Evolutionary conservation across 2,888 invertebrate genomes (phyloP), one percentile per base, ranked within the genome.

Genomic region (Heteromurus nitidus): DNA sequence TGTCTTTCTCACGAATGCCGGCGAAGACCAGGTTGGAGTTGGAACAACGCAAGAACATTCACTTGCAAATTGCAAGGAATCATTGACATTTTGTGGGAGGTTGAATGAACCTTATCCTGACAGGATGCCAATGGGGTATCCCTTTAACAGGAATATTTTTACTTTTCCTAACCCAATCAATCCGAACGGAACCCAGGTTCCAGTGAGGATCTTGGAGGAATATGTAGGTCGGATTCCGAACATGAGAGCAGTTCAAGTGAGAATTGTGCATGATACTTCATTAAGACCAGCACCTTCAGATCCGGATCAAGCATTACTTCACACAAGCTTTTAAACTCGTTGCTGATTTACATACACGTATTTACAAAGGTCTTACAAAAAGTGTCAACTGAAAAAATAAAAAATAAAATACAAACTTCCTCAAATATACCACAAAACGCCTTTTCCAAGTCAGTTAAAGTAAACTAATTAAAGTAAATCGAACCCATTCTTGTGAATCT

Each of bases 81-180:
- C 95, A 0, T 92, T 92, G 65, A 93, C 93, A 85, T 96, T 92
- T 89, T 96, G 96, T 87, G 96, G 96, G 1, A 90, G 95, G 20
- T 92, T 92, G 69, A 94, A 95, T 89, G 91, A 92, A 76, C 90
- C 92, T 87, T 96, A 95, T 89, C 96, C 96, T 0, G 96, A 96
- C 89, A 91, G 92, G 36, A 36, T 9, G 36, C 36, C 36, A 36
- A 96, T 96, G 96, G 60, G 60, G 1, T 60, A 36, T 36, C 67
- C 24, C 2, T 67, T 3, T 1, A 22, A 26, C 58, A 36, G 86
- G 11, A 77, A 82, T 58, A 81, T 77, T 7, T 76, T 69, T 31
- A 24, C 58, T 1, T 50, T 77, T 11, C 72, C 53, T 3, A 62
- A 53, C 26, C 73, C 72, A 62, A 73, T 20, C 9, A 50, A 82